These are phyloP conservation scores for Sebastes elongatus DNA, from an alignment of 2,797 vertebrate species.

Conservation along the genomic window DNA sequence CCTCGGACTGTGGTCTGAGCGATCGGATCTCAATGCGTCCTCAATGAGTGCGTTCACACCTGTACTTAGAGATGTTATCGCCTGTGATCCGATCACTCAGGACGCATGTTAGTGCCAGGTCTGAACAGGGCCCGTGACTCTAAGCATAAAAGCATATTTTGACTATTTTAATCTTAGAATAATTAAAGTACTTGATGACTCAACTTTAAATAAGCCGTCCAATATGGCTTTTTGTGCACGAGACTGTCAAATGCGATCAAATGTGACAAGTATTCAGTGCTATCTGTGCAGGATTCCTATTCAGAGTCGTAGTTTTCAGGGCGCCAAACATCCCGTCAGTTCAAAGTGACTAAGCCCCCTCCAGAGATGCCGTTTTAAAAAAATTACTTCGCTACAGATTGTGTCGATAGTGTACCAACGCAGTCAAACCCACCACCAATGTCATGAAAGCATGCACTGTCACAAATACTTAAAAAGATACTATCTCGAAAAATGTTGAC, in stretches of 20 bases:
- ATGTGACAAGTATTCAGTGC: not conserved
- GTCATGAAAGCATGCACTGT: conserved; percentile 89
- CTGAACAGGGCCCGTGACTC: too few relatives aligned
- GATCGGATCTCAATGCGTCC: too few relatives aligned
- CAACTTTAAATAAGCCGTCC: conserved; percentile 1
- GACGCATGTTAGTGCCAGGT: too few relatives aligned
- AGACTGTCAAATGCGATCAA: conserved; percentile 7
- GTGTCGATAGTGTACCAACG: conserved; percentile 80
- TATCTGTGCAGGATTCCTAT: not conserved
- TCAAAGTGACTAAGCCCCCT: conserved; percentile 73
- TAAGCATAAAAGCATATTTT: not conserved
- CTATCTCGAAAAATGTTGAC: conserved; percentile 83
- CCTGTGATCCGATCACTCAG: too few relatives aligned
- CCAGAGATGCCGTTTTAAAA: conserved; percentile 52
- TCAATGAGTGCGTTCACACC: too few relatives aligned
- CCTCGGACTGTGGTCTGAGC: too few relatives aligned
- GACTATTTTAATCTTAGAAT: conserved; percentile 7
- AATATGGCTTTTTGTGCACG: not conserved
- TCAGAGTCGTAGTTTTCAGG: conserved; percentile 43
- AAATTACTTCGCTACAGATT: conserved; percentile 67
- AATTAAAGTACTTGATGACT: conserved; percentile 32
- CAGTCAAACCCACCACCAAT: conserved; percentile 75
- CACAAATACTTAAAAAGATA: conserved; percentile 85
- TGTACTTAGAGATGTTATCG: too few relatives aligned
- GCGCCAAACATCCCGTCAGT: conserved; percentile 43